Evolutionary conservation across 2,797 vertebrate species (phyloP).

Genomic region (Spinibarbus caldwelli): DNA sequence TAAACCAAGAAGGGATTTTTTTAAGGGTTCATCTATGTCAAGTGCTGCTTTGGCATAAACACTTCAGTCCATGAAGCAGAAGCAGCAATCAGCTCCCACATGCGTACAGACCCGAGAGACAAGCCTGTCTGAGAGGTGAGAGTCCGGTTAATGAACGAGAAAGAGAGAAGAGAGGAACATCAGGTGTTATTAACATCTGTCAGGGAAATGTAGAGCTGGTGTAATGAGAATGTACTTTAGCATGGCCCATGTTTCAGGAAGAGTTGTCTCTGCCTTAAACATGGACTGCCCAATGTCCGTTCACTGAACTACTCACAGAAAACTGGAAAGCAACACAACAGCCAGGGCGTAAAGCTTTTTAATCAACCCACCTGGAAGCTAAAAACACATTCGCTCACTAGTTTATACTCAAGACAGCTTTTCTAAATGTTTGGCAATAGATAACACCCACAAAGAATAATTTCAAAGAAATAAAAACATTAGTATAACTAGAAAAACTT

Average conservation of each 20-base stretch:
- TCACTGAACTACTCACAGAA: not conserved
- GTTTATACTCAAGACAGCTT: not conserved
- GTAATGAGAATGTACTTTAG: conserved; percentile 27
- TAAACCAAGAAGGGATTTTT: not conserved
- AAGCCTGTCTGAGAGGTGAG: conserved; percentile 31
- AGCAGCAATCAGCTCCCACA: conserved; percentile 44
- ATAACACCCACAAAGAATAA: not conserved
- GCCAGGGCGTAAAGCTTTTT: not conserved
- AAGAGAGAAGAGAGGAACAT: conserved; percentile 62
- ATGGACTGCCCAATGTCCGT: too few species aligned
- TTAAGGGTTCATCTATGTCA: not conserved
- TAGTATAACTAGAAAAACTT: not conserved
- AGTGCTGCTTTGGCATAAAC: not conserved
- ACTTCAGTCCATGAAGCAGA: conserved; percentile 20
- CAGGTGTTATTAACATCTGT: conserved; percentile 48
- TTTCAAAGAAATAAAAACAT: not conserved
- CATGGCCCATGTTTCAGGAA: not conserved
- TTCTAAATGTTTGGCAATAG: not conserved
- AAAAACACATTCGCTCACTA: too few species aligned
- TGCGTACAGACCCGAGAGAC: conserved; percentile 12
- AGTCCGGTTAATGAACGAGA: conserved; percentile 26
- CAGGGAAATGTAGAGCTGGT: conserved; percentile 30
- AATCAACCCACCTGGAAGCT: not conserved
- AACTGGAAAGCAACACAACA: not conserved
- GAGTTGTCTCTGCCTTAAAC: not conserved